Conservation (phyloP, 2,113 vertebrate species). For the Clarias macrocephalus region DNA sequence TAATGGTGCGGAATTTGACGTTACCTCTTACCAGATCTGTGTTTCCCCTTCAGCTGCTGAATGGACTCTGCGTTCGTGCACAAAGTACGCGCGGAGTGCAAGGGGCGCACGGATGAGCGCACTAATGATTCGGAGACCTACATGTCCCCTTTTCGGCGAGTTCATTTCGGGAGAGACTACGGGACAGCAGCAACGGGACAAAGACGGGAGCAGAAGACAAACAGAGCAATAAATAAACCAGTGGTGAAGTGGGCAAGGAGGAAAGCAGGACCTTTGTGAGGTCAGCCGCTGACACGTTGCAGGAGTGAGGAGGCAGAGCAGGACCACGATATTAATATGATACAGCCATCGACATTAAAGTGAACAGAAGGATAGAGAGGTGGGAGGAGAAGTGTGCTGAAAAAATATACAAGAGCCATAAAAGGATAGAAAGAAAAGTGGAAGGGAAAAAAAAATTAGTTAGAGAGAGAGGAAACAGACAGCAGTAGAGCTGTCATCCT, state of each 20-base stretch:
- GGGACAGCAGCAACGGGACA: neutral
- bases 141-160: neutral
- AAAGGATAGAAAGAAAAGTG: neutral
- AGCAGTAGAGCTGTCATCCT: slow-evolving; percentile 47
- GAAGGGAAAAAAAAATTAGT: neutral
- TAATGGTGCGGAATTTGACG: neutral
- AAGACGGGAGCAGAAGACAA: neutral
- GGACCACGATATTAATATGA: neutral
- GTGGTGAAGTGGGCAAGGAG: neutral
- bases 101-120: slow-evolving; percentile 9
- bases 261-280: slow-evolving; percentile 3
- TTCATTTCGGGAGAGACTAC: slow-evolving; percentile 12
- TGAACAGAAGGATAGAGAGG: neutral
- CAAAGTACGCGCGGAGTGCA: neutral
- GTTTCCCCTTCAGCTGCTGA: neutral
- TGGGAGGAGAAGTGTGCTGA: neutral
- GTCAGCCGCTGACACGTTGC: neutral
- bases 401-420: neutral
- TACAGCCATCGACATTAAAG: neutral
- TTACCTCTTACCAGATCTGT: neutral
- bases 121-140: neutral
- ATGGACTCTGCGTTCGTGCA: neutral
- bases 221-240: neutral
- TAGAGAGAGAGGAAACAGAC: slow-evolving; percentile 14
- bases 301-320: neutral